phyloP scores from a whole-genome alignment of 2,888 invertebrate species.

The Mongoloraphidia duomilia region DNA sequence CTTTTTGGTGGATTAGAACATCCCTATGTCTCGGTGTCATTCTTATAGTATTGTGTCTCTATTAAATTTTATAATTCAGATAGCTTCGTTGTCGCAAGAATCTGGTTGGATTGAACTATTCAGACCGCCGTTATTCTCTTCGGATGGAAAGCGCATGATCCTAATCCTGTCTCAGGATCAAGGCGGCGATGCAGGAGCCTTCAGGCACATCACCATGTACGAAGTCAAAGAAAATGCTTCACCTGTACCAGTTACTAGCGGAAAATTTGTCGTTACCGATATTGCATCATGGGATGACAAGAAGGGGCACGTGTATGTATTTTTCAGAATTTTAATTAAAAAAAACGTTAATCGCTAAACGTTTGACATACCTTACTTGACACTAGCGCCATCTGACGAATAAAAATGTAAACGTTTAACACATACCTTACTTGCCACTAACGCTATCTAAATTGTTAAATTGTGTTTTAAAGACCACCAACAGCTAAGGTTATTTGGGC shows the following conservation, averaged over 20 bases:
- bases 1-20: too few species aligned
- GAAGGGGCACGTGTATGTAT: conserved; percentile 49
- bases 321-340: neutral
- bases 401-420: too few species aligned
- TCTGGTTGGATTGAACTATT: conserved; percentile 72
- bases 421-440: too few species aligned
- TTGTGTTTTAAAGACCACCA: too few species aligned
- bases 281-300: conserved; percentile 58
- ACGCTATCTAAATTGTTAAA: too few species aligned
- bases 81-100: conserved; percentile 21
- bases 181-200: conserved; percentile 37
- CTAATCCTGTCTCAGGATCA: conserved; percentile 60
- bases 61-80: too few species aligned
- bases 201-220: conserved; percentile 48
- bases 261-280: conserved; percentile 54
- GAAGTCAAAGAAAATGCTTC: conserved; percentile 29
- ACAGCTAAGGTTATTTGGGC: too few species aligned
- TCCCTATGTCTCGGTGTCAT: too few species aligned
- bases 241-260: conserved; percentile 35
- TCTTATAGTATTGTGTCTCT: too few species aligned
- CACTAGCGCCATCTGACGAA: too few species aligned
- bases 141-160: conserved; percentile 50
- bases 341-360: neutral
- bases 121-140: conserved; percentile 52
- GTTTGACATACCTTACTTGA: too few species aligned